phyloP scores from a whole-genome alignment of 1,140 invertebrate genomes.

The Saccostrea glomerata region DNA sequence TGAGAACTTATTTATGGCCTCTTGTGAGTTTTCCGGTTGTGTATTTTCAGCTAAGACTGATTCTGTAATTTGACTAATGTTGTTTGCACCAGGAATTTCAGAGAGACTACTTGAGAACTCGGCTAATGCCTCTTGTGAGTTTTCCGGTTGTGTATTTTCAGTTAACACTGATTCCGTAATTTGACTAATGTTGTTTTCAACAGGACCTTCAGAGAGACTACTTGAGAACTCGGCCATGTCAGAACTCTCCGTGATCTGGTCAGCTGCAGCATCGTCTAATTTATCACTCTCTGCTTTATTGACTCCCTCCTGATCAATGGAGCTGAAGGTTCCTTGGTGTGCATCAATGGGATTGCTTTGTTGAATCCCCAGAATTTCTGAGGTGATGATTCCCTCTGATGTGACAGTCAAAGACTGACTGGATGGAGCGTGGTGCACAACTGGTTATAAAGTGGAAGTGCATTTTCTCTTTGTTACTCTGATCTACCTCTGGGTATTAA shows the following conservation, averaged over 20 bases:
- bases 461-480: too few species aligned
- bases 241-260: neutral
- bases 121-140: too few species aligned
- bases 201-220: neutral
- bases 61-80: neutral
- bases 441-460: too few species aligned
- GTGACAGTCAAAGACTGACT: neutral
- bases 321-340: neutral
- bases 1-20: neutral
- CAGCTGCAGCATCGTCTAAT: neutral
- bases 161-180: neutral
- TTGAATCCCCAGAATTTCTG: neutral
- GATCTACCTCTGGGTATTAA: too few species aligned
- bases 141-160: neutral
- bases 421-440: too few species aligned
- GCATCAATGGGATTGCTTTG: neutral
- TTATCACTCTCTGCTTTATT: neutral
- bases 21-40: too few species aligned
- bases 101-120: neutral
- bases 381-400: neutral
- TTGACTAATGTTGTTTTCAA: neutral
- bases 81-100: neutral
- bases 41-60: neutral
- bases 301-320: neutral
- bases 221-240: neutral